Evolutionary conservation across 2,797 vertebrate species (phyloP).

Genomic region (Hypotaenidia philippensis): DNA sequence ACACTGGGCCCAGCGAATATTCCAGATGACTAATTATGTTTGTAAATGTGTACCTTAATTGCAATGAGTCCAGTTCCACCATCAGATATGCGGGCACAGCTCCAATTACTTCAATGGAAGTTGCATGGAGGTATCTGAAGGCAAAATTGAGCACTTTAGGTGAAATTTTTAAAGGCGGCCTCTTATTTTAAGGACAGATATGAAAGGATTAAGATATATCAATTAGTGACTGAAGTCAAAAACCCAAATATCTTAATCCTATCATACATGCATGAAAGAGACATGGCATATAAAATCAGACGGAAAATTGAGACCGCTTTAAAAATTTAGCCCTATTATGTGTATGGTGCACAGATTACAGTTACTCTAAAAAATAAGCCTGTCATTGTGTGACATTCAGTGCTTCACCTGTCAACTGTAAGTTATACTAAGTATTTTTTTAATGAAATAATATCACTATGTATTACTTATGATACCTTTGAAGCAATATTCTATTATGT

Average conservation of each 20-base stretch:
- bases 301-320: conserved; percentile 63
- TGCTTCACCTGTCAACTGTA: neutral
- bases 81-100: conserved; percentile 74
- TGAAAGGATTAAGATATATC: conserved; percentile 65
- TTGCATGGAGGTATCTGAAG: conserved; percentile 74
- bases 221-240: neutral
- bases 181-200: conserved; percentile 55
- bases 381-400: neutral
- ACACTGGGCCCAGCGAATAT: conserved; percentile 4
- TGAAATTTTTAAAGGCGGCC: conserved; percentile 73
- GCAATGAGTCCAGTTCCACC: conserved; percentile 68
- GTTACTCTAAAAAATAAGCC: neutral
- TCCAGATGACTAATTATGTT: conserved; percentile 46
- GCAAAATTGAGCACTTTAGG: conserved; percentile 73
- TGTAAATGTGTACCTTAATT: conserved; percentile 72
- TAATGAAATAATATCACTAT: neutral
- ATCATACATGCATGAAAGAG: conserved; percentile 25
- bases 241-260: conserved; percentile 54
- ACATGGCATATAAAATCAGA: conserved; percentile 3
- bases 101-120: conserved; percentile 75
- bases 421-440: neutral
- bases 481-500: neutral
- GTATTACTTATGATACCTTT: neutral
- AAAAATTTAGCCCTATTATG: conserved; percentile 56
- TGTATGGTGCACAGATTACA: neutral